Percentiles rank a stretch among this genome's conserved stretches.
phyloP scores from a whole-genome alignment of 2,113 vertebrate genomes.

The Zosterops lateralis region DNA sequence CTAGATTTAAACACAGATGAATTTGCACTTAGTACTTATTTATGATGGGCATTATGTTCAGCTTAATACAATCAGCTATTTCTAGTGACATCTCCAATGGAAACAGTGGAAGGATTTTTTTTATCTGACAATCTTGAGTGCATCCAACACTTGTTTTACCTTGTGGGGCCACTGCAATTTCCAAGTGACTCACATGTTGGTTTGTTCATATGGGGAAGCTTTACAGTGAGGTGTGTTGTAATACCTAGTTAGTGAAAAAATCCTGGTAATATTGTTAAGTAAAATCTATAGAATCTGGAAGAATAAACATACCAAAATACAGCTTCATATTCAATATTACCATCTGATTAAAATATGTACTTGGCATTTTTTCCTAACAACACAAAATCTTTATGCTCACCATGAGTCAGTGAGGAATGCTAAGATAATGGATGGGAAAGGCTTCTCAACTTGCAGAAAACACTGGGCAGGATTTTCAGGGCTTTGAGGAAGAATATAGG shows the following conservation, averaged over 20 bases:
- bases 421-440: neutral
- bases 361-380: neutral
- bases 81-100: neutral
- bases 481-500: neutral
- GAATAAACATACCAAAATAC: neutral
- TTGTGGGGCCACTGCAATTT: neutral
- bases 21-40: neutral
- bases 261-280: neutral
- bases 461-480: neutral
- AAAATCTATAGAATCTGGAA: neutral
- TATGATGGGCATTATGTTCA: neutral
- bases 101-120: neutral
- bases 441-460: neutral
- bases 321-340: neutral
- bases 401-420: neutral
- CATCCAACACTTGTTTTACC: neutral
- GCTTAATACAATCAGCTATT: neutral
- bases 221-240: neutral
- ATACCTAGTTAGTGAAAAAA: neutral
- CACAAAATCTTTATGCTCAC: neutral
- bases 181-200: neutral
- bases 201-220: neutral
- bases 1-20: neutral
- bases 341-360: neutral
- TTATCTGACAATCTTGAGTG: neutral